These are phyloP conservation scores for Calephelis nemesis DNA, from an alignment of 1,140 invertebrate species.

Conservation along the genomic window DNA sequence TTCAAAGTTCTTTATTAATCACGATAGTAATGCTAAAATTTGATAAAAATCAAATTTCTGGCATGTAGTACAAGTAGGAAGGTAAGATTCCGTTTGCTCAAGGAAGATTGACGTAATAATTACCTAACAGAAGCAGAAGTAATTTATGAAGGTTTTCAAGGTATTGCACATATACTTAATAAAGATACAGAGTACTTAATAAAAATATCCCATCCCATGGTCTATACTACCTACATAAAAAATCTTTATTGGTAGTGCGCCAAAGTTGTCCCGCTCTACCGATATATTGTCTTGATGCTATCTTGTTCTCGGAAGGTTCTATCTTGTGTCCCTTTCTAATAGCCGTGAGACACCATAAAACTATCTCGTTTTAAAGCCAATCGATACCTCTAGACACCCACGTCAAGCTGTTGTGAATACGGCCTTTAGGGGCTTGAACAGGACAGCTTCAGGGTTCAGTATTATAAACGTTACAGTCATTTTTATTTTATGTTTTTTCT, in stretches of 20 bases:
- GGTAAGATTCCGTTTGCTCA: too few relatives aligned
- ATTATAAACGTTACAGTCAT: neutral
- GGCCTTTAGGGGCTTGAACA: conserved; percentile 33
- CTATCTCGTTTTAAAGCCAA: conserved; percentile 47
- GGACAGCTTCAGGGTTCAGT: conserved; percentile 28
- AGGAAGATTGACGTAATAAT: too few relatives aligned
- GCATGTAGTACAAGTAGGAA: too few relatives aligned
- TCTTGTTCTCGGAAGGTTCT: conserved; percentile 66
- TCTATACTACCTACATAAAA: conserved; percentile 33
- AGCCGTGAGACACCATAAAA: conserved; percentile 16
- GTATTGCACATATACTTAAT: neutral
- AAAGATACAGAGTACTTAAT: neutral
- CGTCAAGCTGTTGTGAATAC: conserved; percentile 50
- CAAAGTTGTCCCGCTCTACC: conserved; percentile 58
- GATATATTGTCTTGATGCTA: conserved; percentile 57
- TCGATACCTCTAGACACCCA: conserved; percentile 64
- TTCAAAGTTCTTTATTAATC: too few relatives aligned
- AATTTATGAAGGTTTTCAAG: neutral
- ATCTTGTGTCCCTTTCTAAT: conserved; percentile 34
- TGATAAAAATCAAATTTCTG: too few relatives aligned
- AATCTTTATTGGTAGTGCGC: conserved; percentile 59
- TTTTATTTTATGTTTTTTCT: too few relatives aligned
- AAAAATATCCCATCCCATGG: neutral
- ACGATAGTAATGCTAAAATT: too few relatives aligned
- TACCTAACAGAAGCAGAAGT: neutral